Evolutionary conservation across 2,888 invertebrate species (phyloP), one percentile per base, ranked within the genome.

Genomic region (Drosophila greeni): DNA sequence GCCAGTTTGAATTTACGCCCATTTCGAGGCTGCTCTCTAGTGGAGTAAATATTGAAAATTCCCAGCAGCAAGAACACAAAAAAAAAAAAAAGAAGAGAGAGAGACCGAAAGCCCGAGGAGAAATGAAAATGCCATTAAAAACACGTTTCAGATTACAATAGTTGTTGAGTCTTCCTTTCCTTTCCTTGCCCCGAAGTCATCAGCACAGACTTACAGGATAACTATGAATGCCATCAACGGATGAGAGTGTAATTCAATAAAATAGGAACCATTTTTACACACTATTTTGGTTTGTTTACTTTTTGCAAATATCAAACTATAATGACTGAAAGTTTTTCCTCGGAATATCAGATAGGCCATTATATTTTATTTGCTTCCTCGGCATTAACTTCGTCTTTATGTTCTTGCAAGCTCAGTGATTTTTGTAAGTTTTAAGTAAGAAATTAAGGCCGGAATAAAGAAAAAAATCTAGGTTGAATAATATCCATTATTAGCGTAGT

Each of bases 1-100:
- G 83, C 69, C 85, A 84, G 81, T 80, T 82, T 80, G 72, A 81
- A 82, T 80, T 75, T 70, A 70, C 74, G 82, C 78, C 77, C 81
- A 66, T 61, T 43, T 49, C 43, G 42, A 29, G 24, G 34, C 37
- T 29, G 8, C 9, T 36, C 16, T 20, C 40, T 33, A 36, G 65
- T 52, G 54, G 62, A 51, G 67, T 65, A 73, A 80, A 77, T 78
- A 84, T 84, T 77, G 70, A 69, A 80, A 82, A 72, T 67, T 61
- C 42, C 43, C 31, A 48, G 9, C 56, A 45, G 39, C 54, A 43
- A 59, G 48, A 64, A 34, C 53, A 68, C 5, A 24, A 5, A 24
- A 42, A 42, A 24, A n/a, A 8, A 42, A 68, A 73, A 61, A n/a
- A n/a, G n/a, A n/a, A n/a, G n/a, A n/a, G n/a, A n/a, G 58, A 14